These are phyloP conservation scores for Drosophila kokeensis DNA, from an alignment of 2,888 invertebrate species.

Conservation along the genomic window DNA sequence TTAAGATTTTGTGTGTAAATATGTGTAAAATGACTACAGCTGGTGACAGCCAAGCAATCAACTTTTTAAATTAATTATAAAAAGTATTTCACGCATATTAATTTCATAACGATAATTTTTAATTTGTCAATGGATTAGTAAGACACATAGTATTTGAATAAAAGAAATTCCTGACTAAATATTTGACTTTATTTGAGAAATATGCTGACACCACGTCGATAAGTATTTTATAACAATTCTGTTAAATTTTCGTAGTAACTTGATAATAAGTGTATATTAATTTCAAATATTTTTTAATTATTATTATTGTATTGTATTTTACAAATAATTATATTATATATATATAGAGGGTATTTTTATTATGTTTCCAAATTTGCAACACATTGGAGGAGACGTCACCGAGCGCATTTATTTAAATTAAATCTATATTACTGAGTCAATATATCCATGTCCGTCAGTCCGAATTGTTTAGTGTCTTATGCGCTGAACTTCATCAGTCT, in stretches of 20 bases:
- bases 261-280: neutral
- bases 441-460: neutral
- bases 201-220: neutral
- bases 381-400: neutral
- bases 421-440: neutral
- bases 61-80: conserved; percentile 12
- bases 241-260: neutral
- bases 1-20: conserved; percentile 35
- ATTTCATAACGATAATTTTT: conserved; percentile 2
- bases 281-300: neutral
- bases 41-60: conserved; percentile 38
- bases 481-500: neutral
- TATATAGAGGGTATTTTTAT: neutral
- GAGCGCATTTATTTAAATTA: neutral
- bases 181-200: neutral
- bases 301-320: neutral
- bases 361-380: neutral
- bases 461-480: neutral
- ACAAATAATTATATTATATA: neutral
- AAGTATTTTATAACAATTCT: neutral
- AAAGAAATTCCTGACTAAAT: neutral
- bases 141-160: conserved; percentile 12
- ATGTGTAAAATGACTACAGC: conserved; percentile 25
- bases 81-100: conserved; percentile 26
- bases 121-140: conserved; percentile 10